phyloP scores from a whole-genome alignment of 2,888 invertebrate genomes.

The Aelia acuminata region DNA sequence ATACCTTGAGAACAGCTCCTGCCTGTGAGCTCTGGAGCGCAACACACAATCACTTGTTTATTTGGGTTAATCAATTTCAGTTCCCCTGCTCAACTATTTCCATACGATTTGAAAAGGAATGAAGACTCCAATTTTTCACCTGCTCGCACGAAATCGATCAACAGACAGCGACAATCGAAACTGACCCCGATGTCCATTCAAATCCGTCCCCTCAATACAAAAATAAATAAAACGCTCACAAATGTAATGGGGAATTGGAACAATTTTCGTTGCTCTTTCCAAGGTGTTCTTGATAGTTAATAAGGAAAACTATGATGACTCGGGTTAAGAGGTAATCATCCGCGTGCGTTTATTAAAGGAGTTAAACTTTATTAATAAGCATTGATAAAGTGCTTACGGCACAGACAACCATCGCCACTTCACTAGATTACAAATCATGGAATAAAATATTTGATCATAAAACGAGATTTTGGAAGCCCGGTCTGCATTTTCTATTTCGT shows the following conservation, averaged over 20 bases:
- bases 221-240: not conserved
- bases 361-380: slow-evolving; percentile 28
- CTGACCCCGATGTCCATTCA: slow-evolving; percentile 5
- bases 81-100: not conserved
- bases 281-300: not conserved
- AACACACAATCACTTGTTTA: not conserved
- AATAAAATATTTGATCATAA: not conserved
- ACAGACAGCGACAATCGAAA: not conserved
- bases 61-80: slow-evolving; percentile 16
- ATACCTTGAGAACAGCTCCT: not conserved
- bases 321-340: too few relatives aligned
- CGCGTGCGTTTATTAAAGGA: too few relatives aligned
- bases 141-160: not conserved
- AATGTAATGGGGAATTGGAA: not conserved
- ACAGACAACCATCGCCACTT: not conserved
- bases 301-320: not conserved
- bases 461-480: too few relatives aligned
- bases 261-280: not conserved
- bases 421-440: not conserved
- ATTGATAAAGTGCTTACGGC: not conserved
- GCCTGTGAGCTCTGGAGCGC: not conserved
- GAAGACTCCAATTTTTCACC: not conserved
- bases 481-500: too few relatives aligned
- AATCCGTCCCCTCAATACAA: not conserved
- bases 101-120: slow-evolving; percentile 1